These are phyloP conservation scores for Kryptolebias marmoratus DNA, from an alignment of 2,113 vertebrate species.

Conservation along the genomic window DNA sequence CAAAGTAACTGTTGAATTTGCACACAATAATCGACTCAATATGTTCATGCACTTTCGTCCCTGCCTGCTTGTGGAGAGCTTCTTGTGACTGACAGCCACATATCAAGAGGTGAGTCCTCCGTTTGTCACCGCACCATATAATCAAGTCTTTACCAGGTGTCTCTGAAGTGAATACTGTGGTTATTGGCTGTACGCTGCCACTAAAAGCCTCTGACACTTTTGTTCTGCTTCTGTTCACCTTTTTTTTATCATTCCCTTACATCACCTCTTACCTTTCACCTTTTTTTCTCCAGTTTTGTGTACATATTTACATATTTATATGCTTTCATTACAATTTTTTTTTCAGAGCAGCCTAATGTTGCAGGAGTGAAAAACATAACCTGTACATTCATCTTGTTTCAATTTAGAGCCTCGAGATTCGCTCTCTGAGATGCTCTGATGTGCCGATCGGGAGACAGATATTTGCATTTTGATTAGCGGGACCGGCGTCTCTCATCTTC, in stretches of 20 bases:
- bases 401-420: constrained; percentile 65
- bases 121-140: constrained; percentile 40
- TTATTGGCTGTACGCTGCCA: constrained; percentile 13
- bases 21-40: not conserved
- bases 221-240: constrained; percentile 15
- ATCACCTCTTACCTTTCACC: not conserved
- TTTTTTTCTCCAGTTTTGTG: constrained; percentile 18
- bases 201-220: constrained; percentile 25
- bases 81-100: constrained; percentile 54
- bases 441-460: constrained; percentile 56
- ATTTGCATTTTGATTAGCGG: constrained; percentile 80
- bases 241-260: not conserved
- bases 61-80: not conserved
- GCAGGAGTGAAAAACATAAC: constrained; percentile 37
- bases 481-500: constrained; percentile 22
- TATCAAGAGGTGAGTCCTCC: constrained; percentile 13
- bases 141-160: constrained; percentile 47
- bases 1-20: not conserved
- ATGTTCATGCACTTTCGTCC: too few species aligned
- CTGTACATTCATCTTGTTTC: constrained; percentile 76
- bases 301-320: constrained; percentile 37
- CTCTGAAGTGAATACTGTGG: constrained; percentile 11
- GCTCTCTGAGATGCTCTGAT: constrained; percentile 65
- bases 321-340: constrained; percentile 50
- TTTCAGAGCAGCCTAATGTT: constrained; percentile 51